Base-by-base conservation (phyloP, 2,888 invertebrate species). In the Ennomos quercinarius region DNA sequence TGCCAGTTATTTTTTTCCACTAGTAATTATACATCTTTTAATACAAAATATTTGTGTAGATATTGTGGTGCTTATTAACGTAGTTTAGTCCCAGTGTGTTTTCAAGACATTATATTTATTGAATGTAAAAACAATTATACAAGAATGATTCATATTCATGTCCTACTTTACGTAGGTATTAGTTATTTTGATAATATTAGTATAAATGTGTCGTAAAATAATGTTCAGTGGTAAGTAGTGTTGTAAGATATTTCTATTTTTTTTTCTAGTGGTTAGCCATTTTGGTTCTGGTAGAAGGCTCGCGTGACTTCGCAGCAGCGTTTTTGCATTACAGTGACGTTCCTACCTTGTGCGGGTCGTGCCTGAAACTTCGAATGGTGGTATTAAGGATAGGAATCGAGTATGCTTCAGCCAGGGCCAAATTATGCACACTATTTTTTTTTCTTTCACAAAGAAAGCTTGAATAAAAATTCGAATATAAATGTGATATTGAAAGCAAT, bases 401-500 rank as follows among this genome's bases (percentile, higher is more conserved):
- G 17, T 17, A 17, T 17, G 17, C 17, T 17, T 27, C 4, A 27
- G 27, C 4, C 6, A 27, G 27, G 27, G 27, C 27, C 27, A 27
- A 27, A 27, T 17, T 27, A 27, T 27, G 6, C 6, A 27, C 27
- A 27, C 27, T 27, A 27, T 6, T 27, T 27, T 17, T 17, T 10
- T 27, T 6, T 9, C n/a, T 17, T 27, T 27, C 17, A 17, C 5
- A 10, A 27, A 10, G 17, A 17, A 43, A 45, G 12, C 9, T 49
- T 38, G 38, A 43, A 37, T 48, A 48, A 37, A 10, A 43, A 34
- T 43, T 41, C 9, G 39, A 43, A 41, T 39, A 43, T 12, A 53
- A 49, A 39, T 66, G 68, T 73, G 65, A 70, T 69, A 67, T 66
- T 61, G 52, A 64, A 73, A 66, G 64, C 63, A 71, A 71, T 70